Evolutionary conservation across 2,888 invertebrate genomes (phyloP), one percentile per base, ranked within the genome.

Genomic region (Dicyrtoma fusca): DNA sequence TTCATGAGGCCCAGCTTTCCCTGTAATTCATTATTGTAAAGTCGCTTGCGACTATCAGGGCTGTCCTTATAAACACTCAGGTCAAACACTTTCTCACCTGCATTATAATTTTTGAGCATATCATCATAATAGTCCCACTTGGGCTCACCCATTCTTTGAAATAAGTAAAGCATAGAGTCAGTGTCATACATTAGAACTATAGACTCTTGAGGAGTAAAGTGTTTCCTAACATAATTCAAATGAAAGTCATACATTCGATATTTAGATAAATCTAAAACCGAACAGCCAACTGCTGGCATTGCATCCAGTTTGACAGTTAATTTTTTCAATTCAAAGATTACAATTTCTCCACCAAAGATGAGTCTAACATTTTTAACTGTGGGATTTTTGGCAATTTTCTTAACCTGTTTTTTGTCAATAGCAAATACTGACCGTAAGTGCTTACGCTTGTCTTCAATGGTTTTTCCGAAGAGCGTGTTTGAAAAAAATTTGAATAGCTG

Each of bases 401-500:
- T 4, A 53, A 17, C 17, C 21, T 53, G 19, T 2, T 10, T 19
- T 53, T 2, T 53, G 53, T 53, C 2, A 11, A 11, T 19, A 0
- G 19, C 53, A 53, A 53, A 53, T 19, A 13, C 2, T 10, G 10
- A 6, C 10, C 19, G 10, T 19, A 4, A 10, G 11, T 53, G 53
- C 13, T 53, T 64, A 1, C 64, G 10, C 4, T 45, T 47, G 14
- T 44, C 11, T 47, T 47, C 45, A 45, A 64, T 64, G 13, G 23
- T 23, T 47, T 47, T 75, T 2, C 71, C 73, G 66, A 19, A 71
- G 1, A 66, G 23, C 3, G 19, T 10, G 65, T 70, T 64, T 34
- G 21, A 25, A 23, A 70, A 17, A 8, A 53, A 17, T 26, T 76
- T 76, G 25, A 19, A 69, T 17, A 76, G 71, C 3, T 71, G 59